phyloP scores from a whole-genome alignment of 2,888 invertebrate species.

The Sarcophaga variegata region DNA sequence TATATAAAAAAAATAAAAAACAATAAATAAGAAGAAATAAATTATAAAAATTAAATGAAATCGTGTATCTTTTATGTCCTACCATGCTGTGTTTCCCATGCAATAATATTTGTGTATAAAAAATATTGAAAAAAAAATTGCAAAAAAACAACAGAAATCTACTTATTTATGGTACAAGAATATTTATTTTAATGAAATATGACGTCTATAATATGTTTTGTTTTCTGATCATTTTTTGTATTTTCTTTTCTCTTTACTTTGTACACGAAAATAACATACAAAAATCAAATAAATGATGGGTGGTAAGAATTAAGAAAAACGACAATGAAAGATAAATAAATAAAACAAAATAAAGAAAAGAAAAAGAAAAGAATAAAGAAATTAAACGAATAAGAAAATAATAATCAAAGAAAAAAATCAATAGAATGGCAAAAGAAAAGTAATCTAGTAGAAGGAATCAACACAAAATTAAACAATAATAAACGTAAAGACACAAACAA shows the following conservation, averaged over 20 bases:
- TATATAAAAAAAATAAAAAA: too few relatives aligned
- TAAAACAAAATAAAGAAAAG: not conserved
- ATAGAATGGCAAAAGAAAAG: not conserved
- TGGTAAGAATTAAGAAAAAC: too few relatives aligned
- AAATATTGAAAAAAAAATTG: not conserved
- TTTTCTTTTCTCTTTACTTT: not conserved
- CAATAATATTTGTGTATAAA: not conserved
- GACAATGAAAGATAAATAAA: not conserved
- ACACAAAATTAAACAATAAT: not conserved
- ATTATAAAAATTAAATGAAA: too few relatives aligned
- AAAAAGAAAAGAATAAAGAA: not conserved
- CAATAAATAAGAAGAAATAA: too few relatives aligned
- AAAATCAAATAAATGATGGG: not conserved
- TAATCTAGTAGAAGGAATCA: not conserved
- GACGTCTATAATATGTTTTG: constrained; percentile 46
- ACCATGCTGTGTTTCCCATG: not conserved
- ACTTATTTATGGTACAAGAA: constrained; percentile 41
- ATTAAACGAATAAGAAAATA: not conserved
- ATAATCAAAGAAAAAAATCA: constrained; percentile 34
- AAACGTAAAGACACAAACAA: not conserved
- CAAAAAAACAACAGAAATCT: not conserved
- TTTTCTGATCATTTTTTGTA: not conserved
- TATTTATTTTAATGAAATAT: constrained; percentile 52
- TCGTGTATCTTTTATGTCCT: not conserved
- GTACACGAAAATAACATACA: not conserved